These are phyloP conservation scores for Portevinia maculata DNA, from an alignment of 2,888 invertebrate species.

Conservation along the genomic window DNA sequence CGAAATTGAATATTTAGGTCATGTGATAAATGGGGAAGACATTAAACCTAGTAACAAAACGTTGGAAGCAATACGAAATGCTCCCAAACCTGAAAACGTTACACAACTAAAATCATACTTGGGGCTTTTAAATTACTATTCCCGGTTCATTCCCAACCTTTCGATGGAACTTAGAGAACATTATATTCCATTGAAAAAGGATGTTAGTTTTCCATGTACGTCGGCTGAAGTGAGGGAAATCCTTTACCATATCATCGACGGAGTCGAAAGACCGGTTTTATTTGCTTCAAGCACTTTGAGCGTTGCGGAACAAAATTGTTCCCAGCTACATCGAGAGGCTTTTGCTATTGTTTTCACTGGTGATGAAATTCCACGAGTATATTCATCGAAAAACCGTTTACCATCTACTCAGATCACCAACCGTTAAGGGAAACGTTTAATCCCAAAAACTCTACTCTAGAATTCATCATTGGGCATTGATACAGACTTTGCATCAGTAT, in stretches of 20 bases:
- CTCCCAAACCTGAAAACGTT: neutral
- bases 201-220: conserved; percentile 7
- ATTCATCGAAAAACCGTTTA: conserved; percentile 16
- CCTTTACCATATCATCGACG: conserved; percentile 4
- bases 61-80: conserved; percentile 14
- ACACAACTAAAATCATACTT: too few relatives aligned
- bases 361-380: conserved; percentile 23
- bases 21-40: too few relatives aligned
- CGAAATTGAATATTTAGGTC: too few relatives aligned
- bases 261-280: too few relatives aligned
- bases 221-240: conserved; percentile 4
- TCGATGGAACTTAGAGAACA: neutral
- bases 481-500: conserved; percentile 17
- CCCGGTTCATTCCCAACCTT: too few relatives aligned
- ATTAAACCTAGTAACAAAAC: too few relatives aligned
- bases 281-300: too few relatives aligned
- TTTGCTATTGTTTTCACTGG: conserved; percentile 17
- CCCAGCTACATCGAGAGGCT: conserved; percentile 15
- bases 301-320: conserved; percentile 13
- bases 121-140: too few relatives aligned
- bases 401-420: conserved; percentile 13
- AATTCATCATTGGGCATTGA: conserved; percentile 30
- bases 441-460: conserved; percentile 9
- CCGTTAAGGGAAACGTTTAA: conserved; percentile 17
- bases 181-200: too few relatives aligned